These are phyloP conservation scores for Engystomops pustulosus DNA, from an alignment of 2,113 vertebrate species.

Conservation along the genomic window DNA sequence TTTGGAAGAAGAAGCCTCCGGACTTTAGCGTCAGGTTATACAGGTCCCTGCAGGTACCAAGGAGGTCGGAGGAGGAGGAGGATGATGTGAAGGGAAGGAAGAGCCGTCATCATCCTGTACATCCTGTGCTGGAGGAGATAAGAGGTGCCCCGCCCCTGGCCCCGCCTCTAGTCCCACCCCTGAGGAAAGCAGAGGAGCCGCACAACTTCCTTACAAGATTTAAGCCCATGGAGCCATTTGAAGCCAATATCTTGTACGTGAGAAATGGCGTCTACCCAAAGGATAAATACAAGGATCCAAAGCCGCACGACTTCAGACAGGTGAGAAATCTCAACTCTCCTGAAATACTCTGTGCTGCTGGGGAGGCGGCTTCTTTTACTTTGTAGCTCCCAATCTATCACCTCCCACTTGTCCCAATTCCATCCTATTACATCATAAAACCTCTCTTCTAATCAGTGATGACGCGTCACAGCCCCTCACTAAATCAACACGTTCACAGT, in stretches of 20 bases:
- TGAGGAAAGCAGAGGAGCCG: conserved; percentile 39
- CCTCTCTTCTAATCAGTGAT: too few species aligned
- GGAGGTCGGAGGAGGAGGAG: conserved; percentile 55
- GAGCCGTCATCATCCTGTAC: too few species aligned
- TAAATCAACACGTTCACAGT: too few species aligned
- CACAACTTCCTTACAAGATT: conserved; percentile 64
- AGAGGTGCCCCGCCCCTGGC: conserved; percentile 50
- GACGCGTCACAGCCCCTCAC: too few species aligned
- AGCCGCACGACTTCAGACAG: conserved; percentile 72
- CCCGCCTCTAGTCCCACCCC: too few species aligned
- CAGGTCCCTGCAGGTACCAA: conserved; percentile 59
- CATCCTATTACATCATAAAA: too few species aligned
- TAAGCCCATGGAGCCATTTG: conserved; percentile 63
- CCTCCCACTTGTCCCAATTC: neutral
- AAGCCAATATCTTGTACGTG: conserved; percentile 69
- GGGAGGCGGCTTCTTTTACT: neutral
- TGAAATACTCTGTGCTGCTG: neutral
- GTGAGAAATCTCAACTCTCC: conserved; percentile 55
- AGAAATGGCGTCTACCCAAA: conserved; percentile 66
- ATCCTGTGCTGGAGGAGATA: conserved; percentile 40
- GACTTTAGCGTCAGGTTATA: conserved; percentile 72
- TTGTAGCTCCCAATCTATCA: neutral
- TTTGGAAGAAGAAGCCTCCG: conserved; percentile 67
- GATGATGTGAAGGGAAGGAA: too few species aligned
- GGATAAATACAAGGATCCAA: conserved; percentile 67